phyloP scores from a whole-genome alignment of 2,113 vertebrate species.

The Rhizomys pruinosus region DNA sequence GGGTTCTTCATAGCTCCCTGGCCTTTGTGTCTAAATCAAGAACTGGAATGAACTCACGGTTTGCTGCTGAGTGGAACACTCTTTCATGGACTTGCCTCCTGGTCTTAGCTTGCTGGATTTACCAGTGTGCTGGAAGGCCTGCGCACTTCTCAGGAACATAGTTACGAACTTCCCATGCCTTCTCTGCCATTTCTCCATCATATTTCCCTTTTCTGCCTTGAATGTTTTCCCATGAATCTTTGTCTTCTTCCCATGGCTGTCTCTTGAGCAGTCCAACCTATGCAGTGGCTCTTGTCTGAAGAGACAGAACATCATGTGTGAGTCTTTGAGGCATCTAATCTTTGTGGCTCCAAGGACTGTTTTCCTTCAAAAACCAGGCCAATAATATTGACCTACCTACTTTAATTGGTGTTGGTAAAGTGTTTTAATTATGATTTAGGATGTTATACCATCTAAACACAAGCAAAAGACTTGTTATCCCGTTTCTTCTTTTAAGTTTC shows the following conservation, averaged over 20 bases:
- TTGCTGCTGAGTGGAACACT: neutral
- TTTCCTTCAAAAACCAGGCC: conserved; percentile 27
- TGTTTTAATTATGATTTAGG: conserved; percentile 62
- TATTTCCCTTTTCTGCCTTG: neutral
- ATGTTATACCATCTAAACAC: conserved; percentile 59
- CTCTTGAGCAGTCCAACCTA: neutral
- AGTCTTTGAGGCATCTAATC: neutral
- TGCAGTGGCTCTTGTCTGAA: neutral
- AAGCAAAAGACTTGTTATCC: conserved; percentile 62
- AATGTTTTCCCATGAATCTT: neutral
- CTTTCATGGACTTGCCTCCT: neutral
- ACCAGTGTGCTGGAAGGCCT: neutral
- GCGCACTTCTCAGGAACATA: neutral
- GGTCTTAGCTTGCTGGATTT: neutral
- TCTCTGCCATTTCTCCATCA: neutral
- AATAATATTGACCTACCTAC: conserved; percentile 64
- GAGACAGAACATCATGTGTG: neutral
- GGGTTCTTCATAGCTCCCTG: neutral
- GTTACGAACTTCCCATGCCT: neutral
- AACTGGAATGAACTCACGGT: neutral
- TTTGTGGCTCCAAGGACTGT: neutral
- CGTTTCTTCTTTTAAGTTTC: conserved; percentile 65
- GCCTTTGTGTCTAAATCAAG: neutral
- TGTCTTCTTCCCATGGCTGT: neutral
- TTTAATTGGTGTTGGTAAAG: conserved; percentile 61